A percentile compares a stretch with the other conserved stretches of the same genome.
These are phyloP conservation scores for Papilio polytes DNA, from an alignment of 1,140 invertebrate genomes.

Conservation along the genomic window DNA sequence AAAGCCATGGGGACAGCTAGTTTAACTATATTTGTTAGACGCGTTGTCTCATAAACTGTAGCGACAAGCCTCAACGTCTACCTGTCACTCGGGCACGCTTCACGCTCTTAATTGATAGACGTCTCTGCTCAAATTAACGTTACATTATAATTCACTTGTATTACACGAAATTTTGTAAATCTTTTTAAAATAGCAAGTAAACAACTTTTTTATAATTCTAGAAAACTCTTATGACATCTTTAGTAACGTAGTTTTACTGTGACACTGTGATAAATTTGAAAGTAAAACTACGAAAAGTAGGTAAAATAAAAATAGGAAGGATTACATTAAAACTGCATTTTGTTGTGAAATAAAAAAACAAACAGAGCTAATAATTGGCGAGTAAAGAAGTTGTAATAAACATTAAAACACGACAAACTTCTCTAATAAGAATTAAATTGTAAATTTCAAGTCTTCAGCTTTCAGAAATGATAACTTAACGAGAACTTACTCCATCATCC, in stretches of 20 bases:
- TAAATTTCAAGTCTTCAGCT: not conserved
- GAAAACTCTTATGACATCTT: not conserved
- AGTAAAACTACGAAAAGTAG: no score
- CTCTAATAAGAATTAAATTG: not conserved
- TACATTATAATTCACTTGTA: conserved; percentile 25
- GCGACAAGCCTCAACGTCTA: not conserved
- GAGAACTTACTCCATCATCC: conserved; percentile 19
- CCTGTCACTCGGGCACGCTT: conserved; percentile 3
- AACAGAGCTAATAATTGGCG: no score
- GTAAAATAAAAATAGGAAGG: no score
- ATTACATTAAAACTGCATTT: no score
- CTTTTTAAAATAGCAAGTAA: not conserved
- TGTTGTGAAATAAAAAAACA: no score
- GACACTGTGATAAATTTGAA: no score
- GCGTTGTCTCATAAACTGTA: not conserved
- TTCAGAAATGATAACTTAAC: conserved; percentile 14
- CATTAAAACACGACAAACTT: not conserved
- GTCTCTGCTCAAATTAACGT: conserved; percentile 34
- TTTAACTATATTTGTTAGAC: no score
- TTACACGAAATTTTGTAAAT: not conserved
- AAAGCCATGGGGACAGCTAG: no score
- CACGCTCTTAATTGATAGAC: not conserved
- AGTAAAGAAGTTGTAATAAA: no score
- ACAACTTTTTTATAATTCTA: not conserved
- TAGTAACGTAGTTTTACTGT: no score